Conservation (phyloP, 2,797 vertebrate species). For the Neosalanx taihuensis region DNA sequence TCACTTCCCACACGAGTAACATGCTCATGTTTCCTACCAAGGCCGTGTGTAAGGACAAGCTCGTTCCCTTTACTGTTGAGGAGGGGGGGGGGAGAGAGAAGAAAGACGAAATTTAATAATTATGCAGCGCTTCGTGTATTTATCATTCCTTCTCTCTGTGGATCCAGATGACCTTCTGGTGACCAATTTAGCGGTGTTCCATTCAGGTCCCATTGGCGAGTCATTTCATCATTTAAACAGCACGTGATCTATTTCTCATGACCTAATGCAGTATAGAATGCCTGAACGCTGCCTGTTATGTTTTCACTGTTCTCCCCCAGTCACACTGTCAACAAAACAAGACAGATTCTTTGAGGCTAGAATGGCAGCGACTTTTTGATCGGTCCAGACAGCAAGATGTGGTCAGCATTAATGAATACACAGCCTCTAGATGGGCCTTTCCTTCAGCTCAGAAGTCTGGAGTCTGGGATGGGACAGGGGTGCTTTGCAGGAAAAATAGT, state of each 20-base stretch:
- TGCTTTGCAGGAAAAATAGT: not conserved
- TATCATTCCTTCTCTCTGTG: conserved; percentile 60
- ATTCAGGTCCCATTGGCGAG: conserved; percentile 67
- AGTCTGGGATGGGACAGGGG: not conserved
- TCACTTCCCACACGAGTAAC: conserved; percentile 61
- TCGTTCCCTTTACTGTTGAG: conserved; percentile 48
- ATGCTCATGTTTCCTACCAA: conserved; percentile 39
- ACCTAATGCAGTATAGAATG: conserved; percentile 79
- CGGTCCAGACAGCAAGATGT: conserved; percentile 31
- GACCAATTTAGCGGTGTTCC: conserved; percentile 63
- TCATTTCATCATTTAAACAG: conserved; percentile 72
- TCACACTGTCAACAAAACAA: conserved; percentile 61
- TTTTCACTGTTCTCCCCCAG: conserved; percentile 67
- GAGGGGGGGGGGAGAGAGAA: not conserved
- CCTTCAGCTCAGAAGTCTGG: not conserved
- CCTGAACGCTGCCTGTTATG: conserved; percentile 65
- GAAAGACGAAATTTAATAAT: conserved; percentile 64
- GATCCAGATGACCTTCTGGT: conserved; percentile 67
- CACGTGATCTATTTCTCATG: conserved; percentile 77
- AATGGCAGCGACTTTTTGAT: conserved; percentile 45
- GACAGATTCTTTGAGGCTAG: conserved; percentile 41
- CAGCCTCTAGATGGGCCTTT: not conserved
- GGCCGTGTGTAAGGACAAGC: conserved; percentile 45
- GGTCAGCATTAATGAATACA: not conserved
- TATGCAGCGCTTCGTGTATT: conserved; percentile 57